Evolutionary conservation across 2,888 invertebrate genomes (phyloP), one percentile per base, ranked within the genome.

Genomic region (Agrochola lota): DNA sequence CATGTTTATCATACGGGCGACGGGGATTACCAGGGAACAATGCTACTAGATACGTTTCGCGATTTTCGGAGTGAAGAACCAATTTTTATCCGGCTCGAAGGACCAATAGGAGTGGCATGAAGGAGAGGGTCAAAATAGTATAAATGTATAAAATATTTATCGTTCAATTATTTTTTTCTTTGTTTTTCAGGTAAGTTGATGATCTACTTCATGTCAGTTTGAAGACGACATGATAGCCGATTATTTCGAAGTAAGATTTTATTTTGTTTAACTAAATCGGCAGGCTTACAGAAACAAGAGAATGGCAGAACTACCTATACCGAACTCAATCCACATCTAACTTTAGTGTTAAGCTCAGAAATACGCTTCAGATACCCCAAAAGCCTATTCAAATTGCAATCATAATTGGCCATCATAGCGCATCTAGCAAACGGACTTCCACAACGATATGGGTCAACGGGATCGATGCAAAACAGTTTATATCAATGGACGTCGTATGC

Each of bases 401-500:
- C 68, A 43, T 43, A 68, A 64, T 66, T n/a, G 3, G 0, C 49
- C 60, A 40, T 17, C 30, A 26, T 35, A 49, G 6, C 80, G 17
- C 49, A 68, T 87, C 80, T 64, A 87, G 74, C 23, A 35, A 67
- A n/a, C 77, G 40, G 49, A 52, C 35, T 69, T 69, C 57, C 12
- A 23, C 26, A 35, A 40, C 71, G 43, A 84, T 76, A 75, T 85
- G 85, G 85, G 81, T 87, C 78, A 79, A 66, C 2, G 30, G 69
- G 67, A 87, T 85, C 85, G 85, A 87, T 85, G 85, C 85, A 85
- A 81, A 85, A 85, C 78, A 77, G 85, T 85, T 87, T 87, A 85
- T 81, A 64, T 69, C 67, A 79, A 74, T 85, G 79, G 49, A 49
- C 55, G 83, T 85, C 78, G 80, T 78, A 83, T 83, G 77, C 76